A percentile compares a stretch with the other conserved stretches of the same genome.
Evolutionary conservation across 2,113 vertebrate species (phyloP).

Genomic region (Nerophis ophidion): DNA sequence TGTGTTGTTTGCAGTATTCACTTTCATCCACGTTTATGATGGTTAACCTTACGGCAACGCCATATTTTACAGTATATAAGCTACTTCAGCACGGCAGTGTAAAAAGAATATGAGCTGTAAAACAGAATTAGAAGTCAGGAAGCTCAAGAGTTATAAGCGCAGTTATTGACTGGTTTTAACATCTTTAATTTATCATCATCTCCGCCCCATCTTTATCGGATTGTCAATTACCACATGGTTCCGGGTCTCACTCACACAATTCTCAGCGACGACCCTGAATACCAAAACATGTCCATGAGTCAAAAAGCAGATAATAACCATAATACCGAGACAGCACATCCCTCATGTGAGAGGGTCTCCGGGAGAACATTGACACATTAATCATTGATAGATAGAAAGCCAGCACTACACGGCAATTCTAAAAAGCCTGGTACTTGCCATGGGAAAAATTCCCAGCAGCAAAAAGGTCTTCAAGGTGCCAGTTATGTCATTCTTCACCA

Average conservation of each 20-base stretch:
- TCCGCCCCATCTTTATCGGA: constrained; percentile 51
- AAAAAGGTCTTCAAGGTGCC: constrained; percentile 53
- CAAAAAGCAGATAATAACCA: constrained; percentile 60
- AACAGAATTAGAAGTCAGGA: constrained; percentile 37
- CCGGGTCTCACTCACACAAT: constrained; percentile 30
- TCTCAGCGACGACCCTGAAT: constrained; percentile 42
- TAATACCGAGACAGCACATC: constrained; percentile 63
- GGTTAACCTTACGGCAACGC: constrained; percentile 15
- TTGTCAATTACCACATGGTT: constrained; percentile 54
- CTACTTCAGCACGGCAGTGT: constrained; percentile 4
- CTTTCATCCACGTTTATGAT: background rate
- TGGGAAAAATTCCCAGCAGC: constrained; percentile 47
- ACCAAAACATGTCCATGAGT: constrained; percentile 54
- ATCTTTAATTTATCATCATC: constrained; percentile 57
- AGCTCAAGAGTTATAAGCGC: constrained; percentile 48
- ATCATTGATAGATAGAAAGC: constrained; percentile 63
- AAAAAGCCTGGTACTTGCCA: constrained; percentile 33
- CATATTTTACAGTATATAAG: constrained; percentile 10
- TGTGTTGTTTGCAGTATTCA: background rate
- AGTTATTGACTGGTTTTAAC: constrained; percentile 51
- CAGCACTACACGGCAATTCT: constrained; percentile 37
- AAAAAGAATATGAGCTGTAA: constrained; percentile 24
- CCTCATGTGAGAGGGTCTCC: constrained; percentile 56
- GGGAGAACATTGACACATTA: constrained; percentile 56
- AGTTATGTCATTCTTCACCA: constrained; percentile 52